These are phyloP conservation scores for Chrysochloris asiatica DNA, from an alignment of 2,113 vertebrate genomes.

Conservation along the genomic window DNA sequence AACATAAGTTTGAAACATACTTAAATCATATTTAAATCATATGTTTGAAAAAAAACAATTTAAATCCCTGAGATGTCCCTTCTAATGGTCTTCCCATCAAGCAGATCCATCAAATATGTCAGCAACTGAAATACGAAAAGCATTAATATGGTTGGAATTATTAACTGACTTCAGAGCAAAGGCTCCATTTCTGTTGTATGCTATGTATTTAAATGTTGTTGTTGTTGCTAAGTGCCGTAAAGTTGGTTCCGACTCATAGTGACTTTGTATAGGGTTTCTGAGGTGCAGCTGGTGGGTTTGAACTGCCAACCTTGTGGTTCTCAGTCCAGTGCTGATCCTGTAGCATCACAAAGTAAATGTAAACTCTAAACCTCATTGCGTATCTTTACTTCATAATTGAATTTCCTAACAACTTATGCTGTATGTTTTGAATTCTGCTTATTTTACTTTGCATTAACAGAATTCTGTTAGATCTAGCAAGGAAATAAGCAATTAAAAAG, in stretches of 20 bases:
- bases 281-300: no score
- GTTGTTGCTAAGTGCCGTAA: no score
- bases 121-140: slow-evolving; percentile 27
- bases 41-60: slow-evolving; percentile 6
- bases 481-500: neutral
- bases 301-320: no score
- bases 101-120: neutral
- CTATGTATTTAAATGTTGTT: neutral
- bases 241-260: no score
- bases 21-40: neutral
- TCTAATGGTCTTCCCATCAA: neutral
- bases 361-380: neutral
- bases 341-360: no score
- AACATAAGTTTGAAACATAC: neutral
- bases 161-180: slow-evolving; percentile 1
- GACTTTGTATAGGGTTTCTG: no score
- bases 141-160: neutral
- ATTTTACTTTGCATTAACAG: slow-evolving; percentile 31
- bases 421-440: slow-evolving; percentile 22
- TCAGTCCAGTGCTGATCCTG: no score
- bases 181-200: slow-evolving; percentile 6
- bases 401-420: neutral
- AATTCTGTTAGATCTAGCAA: slow-evolving; percentile 24
- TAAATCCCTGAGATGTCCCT: slow-evolving; percentile 26
- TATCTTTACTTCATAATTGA: slow-evolving; percentile 23